These are phyloP conservation scores for Coreius guichenoti DNA, from an alignment of 2,797 vertebrate genomes.

Conservation along the genomic window DNA sequence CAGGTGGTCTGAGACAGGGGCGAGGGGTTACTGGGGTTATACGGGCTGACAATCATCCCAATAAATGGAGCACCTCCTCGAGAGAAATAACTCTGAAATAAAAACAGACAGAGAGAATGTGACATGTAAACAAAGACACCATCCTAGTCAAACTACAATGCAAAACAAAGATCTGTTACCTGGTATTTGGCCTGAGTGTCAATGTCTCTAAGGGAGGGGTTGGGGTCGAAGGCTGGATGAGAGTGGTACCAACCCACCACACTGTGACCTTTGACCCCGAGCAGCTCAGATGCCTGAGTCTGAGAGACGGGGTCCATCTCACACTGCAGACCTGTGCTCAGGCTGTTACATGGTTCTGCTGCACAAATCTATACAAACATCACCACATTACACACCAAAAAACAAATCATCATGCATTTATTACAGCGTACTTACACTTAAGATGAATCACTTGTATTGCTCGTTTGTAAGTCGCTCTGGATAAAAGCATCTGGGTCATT, in stretches of 20 bases:
- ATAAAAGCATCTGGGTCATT: not conserved
- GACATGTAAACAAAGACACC: not conserved
- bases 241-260: constrained; percentile 99
- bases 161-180: constrained; percentile 71
- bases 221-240: constrained; percentile 94
- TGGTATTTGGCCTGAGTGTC: constrained; percentile 97
- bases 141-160: not conserved
- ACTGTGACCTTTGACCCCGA: constrained; percentile 84
- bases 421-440: not conserved
- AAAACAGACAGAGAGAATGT: constrained; percentile 26
- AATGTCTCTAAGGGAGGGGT: constrained; percentile 95
- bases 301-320: constrained; percentile 98
- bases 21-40: constrained; percentile 90
- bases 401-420: not conserved
- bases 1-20: constrained; percentile 95
- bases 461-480: not conserved
- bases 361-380: constrained; percentile 81
- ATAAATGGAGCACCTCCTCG: constrained; percentile 96
- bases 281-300: constrained; percentile 90
- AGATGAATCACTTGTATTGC: not conserved
- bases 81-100: constrained; percentile 92
- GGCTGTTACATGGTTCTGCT: constrained; percentile 94
- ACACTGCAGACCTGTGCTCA: constrained; percentile 96
- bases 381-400: not conserved
- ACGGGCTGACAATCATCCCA: constrained; percentile 98